A percentile compares a stretch with the other conserved stretches of the same genome.
phyloP scores from a whole-genome alignment of 2,113 vertebrate genomes.

The Plotosus lineatus region DNA sequence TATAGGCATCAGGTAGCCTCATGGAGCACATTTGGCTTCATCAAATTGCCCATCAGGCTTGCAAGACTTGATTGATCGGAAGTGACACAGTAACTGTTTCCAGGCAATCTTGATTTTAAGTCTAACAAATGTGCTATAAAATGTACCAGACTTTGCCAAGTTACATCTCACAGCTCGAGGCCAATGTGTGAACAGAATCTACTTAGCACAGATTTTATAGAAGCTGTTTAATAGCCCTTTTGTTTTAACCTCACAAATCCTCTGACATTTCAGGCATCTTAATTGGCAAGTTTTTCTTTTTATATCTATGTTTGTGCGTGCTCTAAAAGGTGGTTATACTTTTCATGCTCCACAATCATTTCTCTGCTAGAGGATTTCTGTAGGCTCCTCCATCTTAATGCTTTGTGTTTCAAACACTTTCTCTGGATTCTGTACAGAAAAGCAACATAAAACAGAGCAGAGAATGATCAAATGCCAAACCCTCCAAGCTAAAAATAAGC shows the following conservation, averaged over 20 bases:
- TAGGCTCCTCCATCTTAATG: slow-evolving; percentile 43
- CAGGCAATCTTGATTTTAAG: slow-evolving; percentile 12
- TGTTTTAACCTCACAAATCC: slow-evolving; percentile 42
- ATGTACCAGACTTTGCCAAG: not conserved
- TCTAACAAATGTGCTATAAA: slow-evolving; percentile 1
- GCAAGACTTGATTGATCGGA: not conserved
- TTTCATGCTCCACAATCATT: slow-evolving; percentile 47
- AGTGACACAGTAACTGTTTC: not conserved
- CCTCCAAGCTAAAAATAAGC: slow-evolving; percentile 25
- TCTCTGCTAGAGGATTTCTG: slow-evolving; percentile 45
- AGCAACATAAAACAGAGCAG: slow-evolving; percentile 16
- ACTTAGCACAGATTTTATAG: slow-evolving; percentile 30
- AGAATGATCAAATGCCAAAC: slow-evolving; percentile 25
- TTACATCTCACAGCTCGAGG: slow-evolving; percentile 11
- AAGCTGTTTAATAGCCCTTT: slow-evolving; percentile 47
- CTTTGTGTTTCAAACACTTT: slow-evolving; percentile 29
- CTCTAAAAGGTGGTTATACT: slow-evolving; percentile 44
- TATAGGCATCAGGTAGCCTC: not conserved
- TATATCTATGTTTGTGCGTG: not conserved
- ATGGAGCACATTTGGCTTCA: slow-evolving; percentile 4
- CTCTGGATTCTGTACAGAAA: slow-evolving; percentile 35
- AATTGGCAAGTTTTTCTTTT: slow-evolving; percentile 38
- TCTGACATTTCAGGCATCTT: slow-evolving; percentile 51
- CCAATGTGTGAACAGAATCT: slow-evolving; percentile 6
- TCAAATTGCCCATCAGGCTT: not conserved